Conservation (phyloP, 2,888 invertebrate genomes). For the Hemaris fuciformis region DNA sequence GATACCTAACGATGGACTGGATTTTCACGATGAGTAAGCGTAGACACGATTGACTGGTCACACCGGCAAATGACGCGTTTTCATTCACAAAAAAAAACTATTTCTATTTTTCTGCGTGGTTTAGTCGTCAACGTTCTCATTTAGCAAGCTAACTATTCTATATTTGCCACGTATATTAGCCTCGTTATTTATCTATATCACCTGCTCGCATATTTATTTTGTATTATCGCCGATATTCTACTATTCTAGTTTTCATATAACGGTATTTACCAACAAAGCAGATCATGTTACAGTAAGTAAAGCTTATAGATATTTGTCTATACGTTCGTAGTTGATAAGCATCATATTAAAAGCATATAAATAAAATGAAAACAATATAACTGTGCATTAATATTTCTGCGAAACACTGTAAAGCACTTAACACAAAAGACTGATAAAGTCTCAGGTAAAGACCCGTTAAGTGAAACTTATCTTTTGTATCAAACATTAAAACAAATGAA, state of each 20-base stretch:
- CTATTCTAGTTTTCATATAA: not conserved
- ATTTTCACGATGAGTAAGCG: not conserved
- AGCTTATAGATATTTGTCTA: too few species aligned
- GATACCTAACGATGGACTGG: not conserved
- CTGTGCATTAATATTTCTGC: not conserved
- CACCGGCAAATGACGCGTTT: not conserved
- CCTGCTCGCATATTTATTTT: not conserved
- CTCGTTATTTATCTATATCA: conserved; percentile 2
- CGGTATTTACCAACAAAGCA: not conserved
- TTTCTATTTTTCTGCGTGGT: conserved; percentile 5
- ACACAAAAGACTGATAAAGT: not conserved
- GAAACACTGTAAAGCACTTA: conserved; percentile 4
- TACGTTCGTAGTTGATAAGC: too few species aligned
- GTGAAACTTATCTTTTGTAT: not conserved
- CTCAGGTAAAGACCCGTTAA: not conserved
- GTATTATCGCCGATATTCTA: not conserved
- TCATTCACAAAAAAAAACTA: not conserved
- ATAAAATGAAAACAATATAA: not conserved
- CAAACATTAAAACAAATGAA: not conserved
- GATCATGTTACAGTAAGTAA: not conserved
- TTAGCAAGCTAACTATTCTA: not conserved
- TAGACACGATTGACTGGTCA: not conserved
- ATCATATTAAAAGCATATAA: not conserved
- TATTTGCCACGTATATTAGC: conserved; percentile 8
- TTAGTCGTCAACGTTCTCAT: not conserved